Evolutionary conservation across 35 echinoderm and acorn worm genomes (phyloP), one percentile per base, ranked within the genome.

Genomic region (Apostichopus japonicus): DNA sequence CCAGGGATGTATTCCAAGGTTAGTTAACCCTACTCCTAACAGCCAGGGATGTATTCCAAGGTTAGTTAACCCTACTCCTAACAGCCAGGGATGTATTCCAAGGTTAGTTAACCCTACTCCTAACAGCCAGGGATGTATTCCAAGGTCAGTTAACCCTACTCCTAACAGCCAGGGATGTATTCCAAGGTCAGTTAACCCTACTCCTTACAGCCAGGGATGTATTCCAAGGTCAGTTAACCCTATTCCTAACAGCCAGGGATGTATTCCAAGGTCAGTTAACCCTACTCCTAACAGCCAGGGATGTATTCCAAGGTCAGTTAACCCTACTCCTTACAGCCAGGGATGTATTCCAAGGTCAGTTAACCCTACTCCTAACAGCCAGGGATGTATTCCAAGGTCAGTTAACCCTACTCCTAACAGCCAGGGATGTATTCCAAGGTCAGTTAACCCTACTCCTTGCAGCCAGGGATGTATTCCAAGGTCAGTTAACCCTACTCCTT

Each of bases 311-410:
- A n/a, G n/a, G n/a, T n/a, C n/a, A n/a, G n/a, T n/a, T n/a, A n/a
- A n/a, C n/a, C 27, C 24, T 98, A 51, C 82, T 98, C 14, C 58
- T 52, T 6, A 53, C 95, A 58, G 94, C 92, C 13, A 80, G 93
- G 51, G 73, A 75, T n/a, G 71, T 75, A 23, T 75, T 75, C 22
- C 17, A n/a, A n/a, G n/a, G n/a, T n/a, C n/a, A n/a, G n/a, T n/a
- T n/a, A n/a, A n/a, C n/a, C 27, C 24, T 98, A 51, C 82, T 98
- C 14, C 58, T 52, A 6, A 53, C 95, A 58, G 94, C 92, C 13
- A 80, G 93, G 51, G 73, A 75, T n/a, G 71, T 75, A 23, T 75
- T 75, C 22, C 17, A n/a, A n/a, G n/a, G n/a, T n/a, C n/a, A n/a
- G n/a, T n/a, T n/a, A n/a, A n/a, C n/a, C 27, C 24, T 98, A 51